Conservation (phyloP, 2,113 vertebrate genomes). For the Suncus etruscus region DNA sequence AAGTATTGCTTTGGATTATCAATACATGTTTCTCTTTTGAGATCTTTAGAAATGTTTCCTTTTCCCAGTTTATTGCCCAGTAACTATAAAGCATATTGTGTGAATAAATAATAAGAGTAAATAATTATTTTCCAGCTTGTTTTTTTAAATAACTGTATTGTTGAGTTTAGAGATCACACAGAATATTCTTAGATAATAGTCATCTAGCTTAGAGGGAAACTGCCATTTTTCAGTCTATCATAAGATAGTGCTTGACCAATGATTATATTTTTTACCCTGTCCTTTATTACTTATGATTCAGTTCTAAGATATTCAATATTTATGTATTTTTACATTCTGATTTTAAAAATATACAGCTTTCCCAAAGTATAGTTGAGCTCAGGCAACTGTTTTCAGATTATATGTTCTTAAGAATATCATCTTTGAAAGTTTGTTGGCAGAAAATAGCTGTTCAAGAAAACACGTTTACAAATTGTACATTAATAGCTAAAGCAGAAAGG, state of each 20-base stretch:
- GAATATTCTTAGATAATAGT: background rate
- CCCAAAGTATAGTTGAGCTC: background rate
- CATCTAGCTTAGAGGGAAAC: background rate
- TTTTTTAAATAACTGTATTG: background rate
- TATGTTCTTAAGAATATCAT: background rate
- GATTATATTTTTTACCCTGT: background rate
- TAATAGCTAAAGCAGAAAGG: background rate
- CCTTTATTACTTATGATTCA: background rate
- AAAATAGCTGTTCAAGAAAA: constrained; percentile 34
- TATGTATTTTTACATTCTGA: background rate
- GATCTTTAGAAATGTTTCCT: background rate
- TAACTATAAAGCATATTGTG: background rate
- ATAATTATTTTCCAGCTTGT: background rate
- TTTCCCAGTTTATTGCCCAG: background rate
- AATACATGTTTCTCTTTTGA: background rate
- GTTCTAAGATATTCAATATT: background rate
- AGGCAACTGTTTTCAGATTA: background rate
- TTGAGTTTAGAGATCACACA: background rate
- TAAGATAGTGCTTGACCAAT: background rate
- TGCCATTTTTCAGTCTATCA: background rate
- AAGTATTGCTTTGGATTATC: background rate
- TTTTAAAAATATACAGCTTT: constrained; percentile 1
- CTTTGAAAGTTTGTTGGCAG: constrained; percentile 1
- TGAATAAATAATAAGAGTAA: background rate
- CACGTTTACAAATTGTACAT: background rate